phyloP scores from a whole-genome alignment of 2,113 vertebrate species.

The Hemiscyllium ocellatum region DNA sequence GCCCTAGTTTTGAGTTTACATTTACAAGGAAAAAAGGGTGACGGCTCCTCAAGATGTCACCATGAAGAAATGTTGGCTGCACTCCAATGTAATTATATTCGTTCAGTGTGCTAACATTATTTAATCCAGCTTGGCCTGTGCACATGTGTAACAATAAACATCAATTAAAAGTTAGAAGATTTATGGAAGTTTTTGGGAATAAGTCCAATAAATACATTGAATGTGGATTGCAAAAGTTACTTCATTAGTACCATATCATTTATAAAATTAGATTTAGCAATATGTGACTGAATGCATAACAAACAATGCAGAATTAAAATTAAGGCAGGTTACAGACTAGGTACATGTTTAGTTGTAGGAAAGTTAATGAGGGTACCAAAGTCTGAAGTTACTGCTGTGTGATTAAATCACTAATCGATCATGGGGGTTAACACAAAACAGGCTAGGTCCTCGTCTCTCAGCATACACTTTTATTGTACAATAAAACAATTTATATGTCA shows the following conservation, averaged over 20 bases:
- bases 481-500: background rate
- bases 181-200: slow-evolving; percentile 31
- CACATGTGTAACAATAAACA: slow-evolving; percentile 35
- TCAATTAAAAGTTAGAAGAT: slow-evolving; percentile 33
- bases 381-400: background rate
- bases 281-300: background rate
- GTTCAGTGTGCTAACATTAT: slow-evolving; percentile 35
- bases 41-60: slow-evolving; percentile 18
- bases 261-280: slow-evolving; percentile 5
- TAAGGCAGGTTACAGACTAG: background rate
- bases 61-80: slow-evolving; percentile 26
- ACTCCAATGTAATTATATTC: slow-evolving; percentile 33
- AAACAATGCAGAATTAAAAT: slow-evolving; percentile 21
- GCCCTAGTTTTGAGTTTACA: background rate
- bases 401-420: slow-evolving; percentile 14
- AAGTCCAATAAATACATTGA: slow-evolving; percentile 27
- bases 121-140: slow-evolving; percentile 27
- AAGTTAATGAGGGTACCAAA: background rate
- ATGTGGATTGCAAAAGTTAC: slow-evolving; percentile 11
- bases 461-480: background rate
- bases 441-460: background rate
- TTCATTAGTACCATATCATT: background rate
- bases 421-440: background rate
- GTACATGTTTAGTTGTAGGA: background rate
- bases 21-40: background rate